Percentiles rank a stretch among this genome's conserved stretches.
These are phyloP conservation scores for Sinocyclocheilus rhinocerous DNA, from an alignment of 2,113 vertebrate species.

Conservation along the genomic window DNA sequence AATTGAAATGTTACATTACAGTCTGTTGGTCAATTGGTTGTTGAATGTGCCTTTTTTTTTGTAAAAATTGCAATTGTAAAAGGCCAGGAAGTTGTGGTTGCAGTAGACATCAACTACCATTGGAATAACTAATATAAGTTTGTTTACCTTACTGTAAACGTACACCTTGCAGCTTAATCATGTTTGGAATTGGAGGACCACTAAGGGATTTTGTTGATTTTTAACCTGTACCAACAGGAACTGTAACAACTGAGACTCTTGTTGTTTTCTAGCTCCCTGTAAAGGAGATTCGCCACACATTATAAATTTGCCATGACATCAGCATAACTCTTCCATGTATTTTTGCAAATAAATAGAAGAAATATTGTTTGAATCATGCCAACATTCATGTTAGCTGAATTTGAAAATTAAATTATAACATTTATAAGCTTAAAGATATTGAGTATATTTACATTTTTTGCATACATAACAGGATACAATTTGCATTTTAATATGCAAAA, in stretches of 20 bases:
- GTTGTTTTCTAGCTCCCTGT: background rate
- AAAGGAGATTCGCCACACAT: background rate
- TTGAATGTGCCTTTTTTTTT: background rate
- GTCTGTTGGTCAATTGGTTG: background rate
- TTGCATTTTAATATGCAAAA: slow-evolving; percentile 24
- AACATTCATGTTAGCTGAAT: background rate
- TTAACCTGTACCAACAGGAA: background rate
- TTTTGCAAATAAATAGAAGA: slow-evolving; percentile 10
- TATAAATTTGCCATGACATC: background rate
- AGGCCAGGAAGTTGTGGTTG: background rate
- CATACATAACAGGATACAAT: slow-evolving; percentile 32
- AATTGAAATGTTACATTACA: background rate
- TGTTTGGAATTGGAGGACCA: background rate
- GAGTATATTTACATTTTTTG: background rate
- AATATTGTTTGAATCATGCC: background rate
- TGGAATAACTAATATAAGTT: background rate
- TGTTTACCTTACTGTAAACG: background rate
- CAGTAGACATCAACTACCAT: background rate
- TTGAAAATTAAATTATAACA: background rate
- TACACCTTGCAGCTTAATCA: background rate
- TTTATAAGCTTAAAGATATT: background rate
- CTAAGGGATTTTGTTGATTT: background rate
- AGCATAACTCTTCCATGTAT: background rate
- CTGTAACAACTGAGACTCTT: background rate
- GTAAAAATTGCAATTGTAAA: background rate